A percentile compares a stretch with the other conserved stretches of the same genome.
Conservation (phyloP, 2,797 vertebrate species). For the Catharus ustulatus region DNA sequence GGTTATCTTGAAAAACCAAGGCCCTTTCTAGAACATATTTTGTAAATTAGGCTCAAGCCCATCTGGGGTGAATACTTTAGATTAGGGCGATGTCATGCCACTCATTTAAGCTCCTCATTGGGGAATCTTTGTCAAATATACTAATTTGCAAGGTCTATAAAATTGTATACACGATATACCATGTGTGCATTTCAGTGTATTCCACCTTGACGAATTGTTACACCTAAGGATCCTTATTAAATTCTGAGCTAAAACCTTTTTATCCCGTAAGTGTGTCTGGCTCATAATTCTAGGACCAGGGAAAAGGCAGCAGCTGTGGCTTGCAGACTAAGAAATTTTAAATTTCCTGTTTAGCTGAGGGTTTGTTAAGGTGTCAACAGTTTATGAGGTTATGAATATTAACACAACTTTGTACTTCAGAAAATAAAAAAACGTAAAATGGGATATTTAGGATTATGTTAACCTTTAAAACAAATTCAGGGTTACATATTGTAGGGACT, state of each 20-base stretch:
- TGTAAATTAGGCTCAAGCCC: not conserved
- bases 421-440: not conserved
- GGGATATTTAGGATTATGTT: not conserved
- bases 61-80: not conserved
- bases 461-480: not conserved
- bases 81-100: no score
- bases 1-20: not conserved
- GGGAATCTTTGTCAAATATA: not conserved
- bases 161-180: not conserved
- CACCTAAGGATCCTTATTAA: not conserved
- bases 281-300: not conserved
- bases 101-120: not conserved
- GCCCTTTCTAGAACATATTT: not conserved
- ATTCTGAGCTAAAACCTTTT: not conserved
- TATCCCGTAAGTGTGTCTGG: not conserved
- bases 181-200: fast-evolving
- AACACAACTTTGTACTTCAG: not conserved
- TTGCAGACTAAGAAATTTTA: not conserved
- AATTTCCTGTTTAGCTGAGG: not conserved
- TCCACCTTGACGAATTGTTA: not conserved
- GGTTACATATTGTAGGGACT: not conserved
- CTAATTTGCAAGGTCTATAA: fast-evolving
- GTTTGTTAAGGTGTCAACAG: not conserved
- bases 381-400: not conserved
- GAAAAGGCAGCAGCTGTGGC: not conserved